These are phyloP conservation scores for Ostrea edulis DNA, from an alignment of 1,140 invertebrate genomes.

Conservation along the genomic window DNA sequence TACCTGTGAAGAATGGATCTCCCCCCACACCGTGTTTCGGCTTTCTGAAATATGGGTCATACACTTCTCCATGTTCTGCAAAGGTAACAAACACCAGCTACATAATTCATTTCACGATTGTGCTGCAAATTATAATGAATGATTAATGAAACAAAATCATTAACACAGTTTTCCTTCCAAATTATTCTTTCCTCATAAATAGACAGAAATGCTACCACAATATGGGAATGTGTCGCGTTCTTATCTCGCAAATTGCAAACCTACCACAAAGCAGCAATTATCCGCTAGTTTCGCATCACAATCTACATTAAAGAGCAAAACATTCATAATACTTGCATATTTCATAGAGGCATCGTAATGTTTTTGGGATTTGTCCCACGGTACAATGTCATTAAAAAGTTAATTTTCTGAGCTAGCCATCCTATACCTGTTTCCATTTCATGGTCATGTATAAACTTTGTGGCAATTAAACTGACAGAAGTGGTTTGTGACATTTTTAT, in stretches of 20 bases:
- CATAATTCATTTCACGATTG: neutral
- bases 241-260: neutral
- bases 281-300: neutral
- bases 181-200: neutral
- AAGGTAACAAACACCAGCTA: neutral
- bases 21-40: neutral
- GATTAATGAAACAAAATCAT: neutral
- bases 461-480: neutral
- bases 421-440: neutral
- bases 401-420: neutral
- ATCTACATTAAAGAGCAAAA: neutral
- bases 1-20: neutral
- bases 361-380: neutral
- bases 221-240: neutral
- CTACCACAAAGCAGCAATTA: neutral
- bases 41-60: neutral
- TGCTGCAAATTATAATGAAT: neutral
- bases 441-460: neutral
- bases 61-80: neutral
- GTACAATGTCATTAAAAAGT: neutral
- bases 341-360: neutral
- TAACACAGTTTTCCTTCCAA: slow-evolving; percentile 14
- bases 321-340: neutral
- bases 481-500: neutral
- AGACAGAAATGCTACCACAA: neutral